Evolutionary conservation across 2,113 vertebrate species (phyloP).

Genomic region (Otis tarda): DNA sequence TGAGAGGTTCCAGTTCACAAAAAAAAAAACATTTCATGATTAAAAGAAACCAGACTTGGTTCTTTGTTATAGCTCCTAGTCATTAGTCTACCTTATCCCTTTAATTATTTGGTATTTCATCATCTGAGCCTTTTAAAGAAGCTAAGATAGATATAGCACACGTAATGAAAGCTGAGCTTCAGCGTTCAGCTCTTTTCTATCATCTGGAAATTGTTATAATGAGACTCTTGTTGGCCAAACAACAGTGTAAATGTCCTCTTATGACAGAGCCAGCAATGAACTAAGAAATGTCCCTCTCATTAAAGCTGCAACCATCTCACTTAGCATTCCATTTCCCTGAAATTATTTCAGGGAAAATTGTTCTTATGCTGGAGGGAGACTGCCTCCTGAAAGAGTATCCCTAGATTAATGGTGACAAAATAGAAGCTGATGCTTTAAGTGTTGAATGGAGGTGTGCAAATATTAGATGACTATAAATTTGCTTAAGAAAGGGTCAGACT

Average conservation of each 20-base stretch:
- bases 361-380: not conserved
- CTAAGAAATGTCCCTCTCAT: not conserved
- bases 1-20: not conserved
- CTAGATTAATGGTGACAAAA: not conserved
- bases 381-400: not conserved
- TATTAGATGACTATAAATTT: not conserved
- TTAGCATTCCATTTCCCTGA: not conserved
- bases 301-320: not conserved
- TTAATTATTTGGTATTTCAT: not conserved
- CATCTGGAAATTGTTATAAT: not conserved
- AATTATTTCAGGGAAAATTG: not conserved
- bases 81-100: not conserved
- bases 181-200: not conserved
- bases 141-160: not conserved
- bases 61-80: not conserved
- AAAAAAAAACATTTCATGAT: not conserved
- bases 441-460: slow-evolving; percentile 27
- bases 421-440: not conserved
- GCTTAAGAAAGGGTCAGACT: not conserved
- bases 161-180: not conserved
- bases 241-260: not conserved
- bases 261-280: not conserved
- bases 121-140: not conserved
- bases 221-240: not conserved
- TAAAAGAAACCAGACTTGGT: not conserved